Conservation (phyloP, 2,797 vertebrate species). For the Perdix hodgsoniae region DNA sequence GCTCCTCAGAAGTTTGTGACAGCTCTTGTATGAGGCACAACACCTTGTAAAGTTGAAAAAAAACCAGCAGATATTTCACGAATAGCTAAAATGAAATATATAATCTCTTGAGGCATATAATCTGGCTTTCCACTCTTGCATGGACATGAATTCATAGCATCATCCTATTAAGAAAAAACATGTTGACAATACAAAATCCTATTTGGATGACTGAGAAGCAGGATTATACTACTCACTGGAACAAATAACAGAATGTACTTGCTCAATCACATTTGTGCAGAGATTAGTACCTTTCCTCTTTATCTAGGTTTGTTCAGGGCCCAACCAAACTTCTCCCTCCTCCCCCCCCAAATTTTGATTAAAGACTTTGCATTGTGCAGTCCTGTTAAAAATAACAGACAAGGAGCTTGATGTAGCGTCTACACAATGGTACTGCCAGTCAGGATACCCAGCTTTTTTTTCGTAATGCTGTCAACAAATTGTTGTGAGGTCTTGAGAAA, state of each 20-base stretch:
- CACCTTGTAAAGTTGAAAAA: neutral
- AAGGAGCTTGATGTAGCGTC: neutral
- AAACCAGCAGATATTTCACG: neutral
- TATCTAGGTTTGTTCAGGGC: neutral
- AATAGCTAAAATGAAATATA: conserved; percentile 3
- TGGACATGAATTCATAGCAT: conserved; percentile 37
- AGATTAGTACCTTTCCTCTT: conserved; percentile 31
- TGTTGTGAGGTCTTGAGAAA: neutral
- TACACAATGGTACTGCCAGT: neutral
- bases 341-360: neutral
- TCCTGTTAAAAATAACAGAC: neutral
- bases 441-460: neutral
- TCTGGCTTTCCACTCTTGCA: conserved; percentile 61
- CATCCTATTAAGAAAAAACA: conserved; percentile 61
- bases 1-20: neutral
- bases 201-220: conserved; percentile 60
- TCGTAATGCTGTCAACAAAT: neutral
- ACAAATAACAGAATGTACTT: conserved; percentile 66
- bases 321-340: neutral
- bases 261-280: conserved; percentile 17
- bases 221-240: conserved; percentile 69
- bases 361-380: neutral
- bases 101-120: neutral
- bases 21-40: neutral
- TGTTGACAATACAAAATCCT: conserved; percentile 71